These are phyloP conservation scores for Trichosurus vulpecula DNA, from an alignment of 2,797 vertebrate genomes.

Conservation along the genomic window DNA sequence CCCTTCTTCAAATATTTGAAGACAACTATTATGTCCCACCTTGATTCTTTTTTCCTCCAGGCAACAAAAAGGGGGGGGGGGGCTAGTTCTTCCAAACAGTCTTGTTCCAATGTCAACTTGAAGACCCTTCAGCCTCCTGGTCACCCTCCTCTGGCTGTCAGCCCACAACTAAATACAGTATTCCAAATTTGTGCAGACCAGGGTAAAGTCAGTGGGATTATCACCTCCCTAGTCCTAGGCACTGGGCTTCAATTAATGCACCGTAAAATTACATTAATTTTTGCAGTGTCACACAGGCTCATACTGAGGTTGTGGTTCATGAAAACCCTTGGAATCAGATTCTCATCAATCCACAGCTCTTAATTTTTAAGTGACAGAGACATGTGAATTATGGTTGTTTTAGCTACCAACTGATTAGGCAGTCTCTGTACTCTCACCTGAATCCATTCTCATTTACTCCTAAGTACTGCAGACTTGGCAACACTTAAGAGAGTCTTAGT, in stretches of 20 bases:
- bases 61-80: accelerated
- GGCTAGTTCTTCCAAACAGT: neutral
- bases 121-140: neutral
- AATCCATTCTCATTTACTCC: neutral
- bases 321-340: neutral
- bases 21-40: neutral
- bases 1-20: neutral
- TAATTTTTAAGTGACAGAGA: neutral
- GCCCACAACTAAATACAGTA: neutral
- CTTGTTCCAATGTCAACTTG: neutral
- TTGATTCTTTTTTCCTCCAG: neutral
- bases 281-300: neutral
- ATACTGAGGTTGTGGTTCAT: neutral
- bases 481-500: neutral
- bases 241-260: neutral
- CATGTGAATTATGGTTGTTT: neutral
- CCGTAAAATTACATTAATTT: neutral
- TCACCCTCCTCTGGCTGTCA: neutral
- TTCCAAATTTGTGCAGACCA: neutral
- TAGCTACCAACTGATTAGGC: neutral
- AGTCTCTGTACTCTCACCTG: neutral
- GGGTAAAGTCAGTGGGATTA: neutral
- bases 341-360: neutral
- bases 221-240: neutral
- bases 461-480: neutral